Evolutionary conservation across 2,113 vertebrate species (phyloP), one percentile per base, ranked within the genome.

Genomic region (Peromyscus polionotus): DNA sequence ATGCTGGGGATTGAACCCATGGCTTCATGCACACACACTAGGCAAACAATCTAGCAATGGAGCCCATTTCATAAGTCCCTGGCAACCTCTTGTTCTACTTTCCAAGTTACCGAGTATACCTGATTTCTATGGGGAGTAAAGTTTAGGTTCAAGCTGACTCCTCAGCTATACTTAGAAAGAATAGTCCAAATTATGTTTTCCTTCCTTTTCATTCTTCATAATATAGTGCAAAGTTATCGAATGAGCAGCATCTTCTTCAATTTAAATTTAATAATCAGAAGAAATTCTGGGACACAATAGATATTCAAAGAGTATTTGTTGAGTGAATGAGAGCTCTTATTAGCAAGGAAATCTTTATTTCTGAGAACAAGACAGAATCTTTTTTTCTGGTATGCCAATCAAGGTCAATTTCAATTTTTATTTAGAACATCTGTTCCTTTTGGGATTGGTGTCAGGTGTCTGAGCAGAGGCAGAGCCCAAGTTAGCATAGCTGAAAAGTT

Each of bases 231-330:
- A 79, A 80, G 59, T 96, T 88, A 86, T 42, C 28, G 54, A 91
- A 51, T 93, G 77, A 87, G 79, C 45, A 83, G 61, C 63, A 91
- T 79, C 26, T 51, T 11, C 95, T 93, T 95, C 51, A 63, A 54
- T 97, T 95, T 95, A 93, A 95, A 94, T 83, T 83, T 95, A 86
- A 95, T 95, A 95, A 95, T 95, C 68, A 68, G 67, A 89, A 97
- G 65, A 97, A 85, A 80, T 48, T 72, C 36, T 86, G 79, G 39
- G 65, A 93, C 45, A 95, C 81, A 87, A 89, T 75, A 94, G 72
- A 51, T 81, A 94, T 81, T 91, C 67, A 63, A 13, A 70, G 95
- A 95, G 20, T 93, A 87, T 91, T 92, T 93, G 67, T 96, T 31
- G 10, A 83, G 16, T 93, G 79, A 93, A 65, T 80, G 90, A 90